These are phyloP conservation scores for Paramuricea clavata DNA, from an alignment of 92 coral and sea anemone genomes.

Conservation along the genomic window DNA sequence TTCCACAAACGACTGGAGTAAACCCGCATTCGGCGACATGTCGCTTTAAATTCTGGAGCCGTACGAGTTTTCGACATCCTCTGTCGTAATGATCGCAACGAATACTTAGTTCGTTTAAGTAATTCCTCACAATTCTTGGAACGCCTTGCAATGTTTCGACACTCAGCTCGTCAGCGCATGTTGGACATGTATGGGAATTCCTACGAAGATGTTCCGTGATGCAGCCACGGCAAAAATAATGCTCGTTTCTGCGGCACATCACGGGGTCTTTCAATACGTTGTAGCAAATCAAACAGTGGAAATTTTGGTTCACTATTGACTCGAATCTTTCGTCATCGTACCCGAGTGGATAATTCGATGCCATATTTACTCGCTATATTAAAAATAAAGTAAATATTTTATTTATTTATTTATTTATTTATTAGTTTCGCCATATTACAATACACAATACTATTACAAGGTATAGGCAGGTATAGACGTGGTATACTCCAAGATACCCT, in stretches of 20 bases:
- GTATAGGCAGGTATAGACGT: too few species aligned
- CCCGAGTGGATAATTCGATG: not conserved
- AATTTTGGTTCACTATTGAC: not conserved
- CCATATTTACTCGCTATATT: not conserved
- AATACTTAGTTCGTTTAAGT: slow-evolving; percentile 76
- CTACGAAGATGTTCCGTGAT: slow-evolving; percentile 13
- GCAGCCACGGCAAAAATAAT: slow-evolving; percentile 1
- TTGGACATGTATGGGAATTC: slow-evolving; percentile 10
- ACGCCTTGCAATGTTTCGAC: not conserved
- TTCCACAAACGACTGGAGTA: slow-evolving; percentile 69
- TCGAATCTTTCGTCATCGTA: not conserved
- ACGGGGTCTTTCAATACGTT: slow-evolving; percentile 19
- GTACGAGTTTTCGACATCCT: slow-evolving; percentile 80
- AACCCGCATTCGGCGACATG: slow-evolving; percentile 91
- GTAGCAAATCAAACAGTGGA: not conserved
- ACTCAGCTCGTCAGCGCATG: not conserved
- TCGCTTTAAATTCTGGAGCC: slow-evolving; percentile 72
- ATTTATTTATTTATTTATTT: too few species aligned
- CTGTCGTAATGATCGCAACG: slow-evolving; percentile 82
- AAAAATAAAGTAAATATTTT: too few species aligned
- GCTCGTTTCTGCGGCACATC: not conserved
- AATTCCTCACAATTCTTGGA: slow-evolving; percentile 71
- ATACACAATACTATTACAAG: too few species aligned
- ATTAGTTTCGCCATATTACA: too few species aligned
- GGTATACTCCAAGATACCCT: too few species aligned